phyloP scores from a whole-genome alignment of 2,113 vertebrate genomes.

The Limnothrissa miodon region DNA sequence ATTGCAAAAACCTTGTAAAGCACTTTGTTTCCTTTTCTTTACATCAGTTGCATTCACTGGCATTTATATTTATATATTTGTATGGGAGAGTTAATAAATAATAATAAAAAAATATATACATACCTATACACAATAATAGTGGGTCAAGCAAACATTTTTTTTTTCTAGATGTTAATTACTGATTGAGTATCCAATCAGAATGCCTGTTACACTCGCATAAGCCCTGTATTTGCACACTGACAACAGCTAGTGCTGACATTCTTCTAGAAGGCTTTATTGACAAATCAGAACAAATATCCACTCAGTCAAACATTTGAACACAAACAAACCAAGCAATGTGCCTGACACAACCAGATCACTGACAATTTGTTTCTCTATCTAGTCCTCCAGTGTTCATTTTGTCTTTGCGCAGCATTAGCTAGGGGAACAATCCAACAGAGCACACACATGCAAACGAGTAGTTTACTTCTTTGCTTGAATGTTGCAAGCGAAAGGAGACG shows the following conservation, averaged over 20 bases:
- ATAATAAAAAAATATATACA: too few species aligned
- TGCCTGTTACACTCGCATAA: too few species aligned
- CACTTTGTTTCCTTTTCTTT: not conserved
- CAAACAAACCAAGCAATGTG: not conserved
- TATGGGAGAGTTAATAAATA: too few species aligned
- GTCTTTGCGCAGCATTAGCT: not conserved
- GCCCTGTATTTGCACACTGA: not conserved
- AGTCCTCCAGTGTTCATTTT: not conserved
- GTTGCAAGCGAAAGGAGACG: not conserved
- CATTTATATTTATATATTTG: too few species aligned
- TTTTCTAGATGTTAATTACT: too few species aligned
- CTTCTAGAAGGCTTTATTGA: conserved; percentile 9
- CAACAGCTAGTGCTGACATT: not conserved
- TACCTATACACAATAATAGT: too few species aligned
- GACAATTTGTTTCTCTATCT: not conserved
- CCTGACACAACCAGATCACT: not conserved
- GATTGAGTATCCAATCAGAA: too few species aligned
- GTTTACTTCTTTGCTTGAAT: not conserved
- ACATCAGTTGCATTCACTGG: too few species aligned
- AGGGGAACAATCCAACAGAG: not conserved
- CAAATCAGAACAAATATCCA: not conserved
- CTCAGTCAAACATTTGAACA: not conserved
- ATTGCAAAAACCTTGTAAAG: not conserved
- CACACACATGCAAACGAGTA: not conserved
- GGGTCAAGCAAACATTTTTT: too few species aligned